These are phyloP conservation scores for Etheostoma nigrum DNA, from an alignment of 2,797 vertebrate genomes.

Conservation along the genomic window DNA sequence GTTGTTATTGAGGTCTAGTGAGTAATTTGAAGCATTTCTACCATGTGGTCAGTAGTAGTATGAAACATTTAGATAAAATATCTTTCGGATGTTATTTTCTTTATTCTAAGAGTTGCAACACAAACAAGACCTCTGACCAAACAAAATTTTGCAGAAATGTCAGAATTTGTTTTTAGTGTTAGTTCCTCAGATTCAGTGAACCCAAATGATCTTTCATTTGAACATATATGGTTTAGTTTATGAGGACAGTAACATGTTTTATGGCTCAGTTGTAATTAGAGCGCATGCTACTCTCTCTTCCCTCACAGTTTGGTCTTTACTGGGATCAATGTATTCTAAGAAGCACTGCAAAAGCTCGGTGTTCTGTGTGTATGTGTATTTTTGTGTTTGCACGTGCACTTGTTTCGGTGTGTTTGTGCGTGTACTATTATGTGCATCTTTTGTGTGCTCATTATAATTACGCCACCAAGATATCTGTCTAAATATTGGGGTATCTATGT, in stretches of 20 bases:
- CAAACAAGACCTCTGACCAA: background rate
- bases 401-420: background rate
- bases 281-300: conserved; percentile 1
- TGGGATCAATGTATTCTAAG: conserved; percentile 31
- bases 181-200: conserved; percentile 6
- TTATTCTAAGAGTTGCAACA: background rate
- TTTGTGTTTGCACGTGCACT: conserved; percentile 30
- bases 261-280: conserved; percentile 6
- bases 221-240: conserved; percentile 17
- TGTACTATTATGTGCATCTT: conserved; percentile 1
- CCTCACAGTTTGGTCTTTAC: conserved; percentile 8
- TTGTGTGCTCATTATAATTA: conserved; percentile 16
- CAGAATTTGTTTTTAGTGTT: background rate
- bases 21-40: background rate
- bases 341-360: conserved; percentile 13
- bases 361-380: conserved; percentile 16
- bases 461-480: conserved; percentile 10
- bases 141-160: background rate
- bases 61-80: too few relatives aligned
- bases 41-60: background rate
- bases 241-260: conserved; percentile 13
- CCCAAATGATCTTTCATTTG: conserved; percentile 29
- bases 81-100: background rate
- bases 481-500: conserved; percentile 44
- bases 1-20: background rate